Base-by-base conservation (phyloP, 2,888 invertebrate species). In the Xanthia togata region DNA sequence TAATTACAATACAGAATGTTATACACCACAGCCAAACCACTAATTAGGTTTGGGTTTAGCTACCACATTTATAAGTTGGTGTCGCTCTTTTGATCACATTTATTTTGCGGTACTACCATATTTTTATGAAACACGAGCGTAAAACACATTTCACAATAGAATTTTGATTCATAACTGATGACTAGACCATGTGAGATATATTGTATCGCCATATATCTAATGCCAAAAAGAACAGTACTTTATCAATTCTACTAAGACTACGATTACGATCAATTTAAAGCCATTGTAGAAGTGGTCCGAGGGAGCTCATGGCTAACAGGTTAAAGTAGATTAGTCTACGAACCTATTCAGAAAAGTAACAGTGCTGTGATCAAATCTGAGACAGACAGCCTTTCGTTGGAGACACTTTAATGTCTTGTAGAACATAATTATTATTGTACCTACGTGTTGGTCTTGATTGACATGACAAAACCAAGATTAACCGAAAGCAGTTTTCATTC, bases 181-280 rank as follows among this genome's bases (percentile, higher is more conserved):
- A 35, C 12, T 60, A 35, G 20, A 17, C 3, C 20, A n/a, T 20
- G 17, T 41, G 20, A 50, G 26, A 68, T 62, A 12, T 65, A 23
- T n/a, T n/a, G 12, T 26, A 73, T 26, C 20, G 57, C n/a, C 23
- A 14, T 35, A 4, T 59, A 35, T 4, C 20, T 44, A 72, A 62
- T 62, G 26, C 67, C 44, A 69, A 71, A 82, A 71, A 82, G 76
- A 65, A n/a, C 12, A 38, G 63, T 41, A 55, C 50, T 59, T 64
- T 73, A 74, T 74, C 69, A 71, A 73, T 59, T 31, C 60, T 59
- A 74, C 50, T 73, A 71, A 55, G 67, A 57, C 67, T 57, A 59
- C 63, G 26, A 57, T 70, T 57, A 59, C 63, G 26, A 73, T 70
- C 70, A 68, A 79, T 76, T 79, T 64, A 62, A n/a, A 31, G 23